These are phyloP conservation scores for Lethrus apterus DNA, from an alignment of 1,140 invertebrate genomes.

Conservation along the genomic window DNA sequence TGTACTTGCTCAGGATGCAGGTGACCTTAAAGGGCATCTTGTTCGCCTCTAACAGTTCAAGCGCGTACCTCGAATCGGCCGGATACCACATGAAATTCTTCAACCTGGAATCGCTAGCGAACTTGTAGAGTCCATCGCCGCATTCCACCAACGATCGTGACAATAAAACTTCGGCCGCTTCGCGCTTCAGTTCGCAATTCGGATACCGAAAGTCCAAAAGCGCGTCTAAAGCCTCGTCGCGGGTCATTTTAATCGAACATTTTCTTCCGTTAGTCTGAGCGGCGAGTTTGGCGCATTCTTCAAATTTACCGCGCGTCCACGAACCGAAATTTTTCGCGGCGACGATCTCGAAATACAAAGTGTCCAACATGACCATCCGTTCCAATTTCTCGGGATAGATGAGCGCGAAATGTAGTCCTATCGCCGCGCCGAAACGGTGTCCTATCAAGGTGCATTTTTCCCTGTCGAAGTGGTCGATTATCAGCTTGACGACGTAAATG, in stretches of 20 bases:
- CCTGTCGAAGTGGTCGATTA: background rate
- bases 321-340: background rate
- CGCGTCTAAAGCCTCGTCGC: background rate
- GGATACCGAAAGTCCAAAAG: background rate
- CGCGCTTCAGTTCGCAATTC: background rate
- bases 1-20: background rate
- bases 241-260: background rate
- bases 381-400: slow-evolving; percentile 1
- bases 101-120: background rate
- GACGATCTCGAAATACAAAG: background rate
- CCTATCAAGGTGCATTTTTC: background rate
- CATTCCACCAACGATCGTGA: background rate
- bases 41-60: background rate
- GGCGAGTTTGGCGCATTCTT: background rate
- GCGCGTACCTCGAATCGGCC: background rate
- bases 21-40: background rate
- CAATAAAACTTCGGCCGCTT: background rate
- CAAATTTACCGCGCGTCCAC: background rate
- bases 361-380: background rate
- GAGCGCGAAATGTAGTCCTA: background rate
- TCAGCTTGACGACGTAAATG: background rate
- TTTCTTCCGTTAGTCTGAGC: background rate
- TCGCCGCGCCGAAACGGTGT: background rate
- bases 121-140: background rate
- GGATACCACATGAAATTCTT: background rate